A percentile compares a stretch with the other conserved stretches of the same genome.
Conservation (phyloP, 2,113 vertebrate species). For the Egretta garzetta region DNA sequence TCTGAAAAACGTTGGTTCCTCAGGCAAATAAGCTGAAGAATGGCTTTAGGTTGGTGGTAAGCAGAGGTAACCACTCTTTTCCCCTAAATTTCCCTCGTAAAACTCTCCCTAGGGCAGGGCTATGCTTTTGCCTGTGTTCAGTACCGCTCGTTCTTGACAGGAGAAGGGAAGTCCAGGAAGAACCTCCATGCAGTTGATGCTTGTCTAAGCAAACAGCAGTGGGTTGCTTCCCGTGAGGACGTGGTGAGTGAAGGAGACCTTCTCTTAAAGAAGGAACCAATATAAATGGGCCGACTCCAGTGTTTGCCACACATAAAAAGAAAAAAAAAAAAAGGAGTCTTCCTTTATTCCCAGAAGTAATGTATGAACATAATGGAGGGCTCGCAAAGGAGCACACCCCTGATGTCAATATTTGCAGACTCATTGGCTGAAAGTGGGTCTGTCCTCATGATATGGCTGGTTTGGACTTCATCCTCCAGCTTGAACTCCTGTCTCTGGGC, state of each 20-base stretch:
- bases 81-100: not conserved
- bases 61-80: not conserved
- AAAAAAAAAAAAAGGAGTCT: not conserved
- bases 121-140: not conserved
- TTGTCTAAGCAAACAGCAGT: not conserved
- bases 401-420: not conserved
- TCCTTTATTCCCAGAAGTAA: not conserved
- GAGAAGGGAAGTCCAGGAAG: not conserved
- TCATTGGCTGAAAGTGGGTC: accelerated
- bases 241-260: accelerated
- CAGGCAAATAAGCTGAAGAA: not conserved
- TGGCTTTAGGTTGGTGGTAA: not conserved
- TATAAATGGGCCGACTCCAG: not conserved
- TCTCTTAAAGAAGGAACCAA: not conserved
- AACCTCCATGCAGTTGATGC: not conserved
- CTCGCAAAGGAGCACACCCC: accelerated
- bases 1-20: not conserved
- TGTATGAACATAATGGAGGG: not conserved
- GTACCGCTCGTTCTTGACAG: not conserved
- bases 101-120: not conserved
- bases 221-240: not conserved
- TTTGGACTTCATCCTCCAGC: not conserved
- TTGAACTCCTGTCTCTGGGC: not conserved
- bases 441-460: accelerated
- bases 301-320: not conserved